A percentile compares a stretch with the other conserved stretches of the same genome.
Evolutionary conservation across 2,113 vertebrate species (phyloP).

Genomic region (Heterochromis multidens): DNA sequence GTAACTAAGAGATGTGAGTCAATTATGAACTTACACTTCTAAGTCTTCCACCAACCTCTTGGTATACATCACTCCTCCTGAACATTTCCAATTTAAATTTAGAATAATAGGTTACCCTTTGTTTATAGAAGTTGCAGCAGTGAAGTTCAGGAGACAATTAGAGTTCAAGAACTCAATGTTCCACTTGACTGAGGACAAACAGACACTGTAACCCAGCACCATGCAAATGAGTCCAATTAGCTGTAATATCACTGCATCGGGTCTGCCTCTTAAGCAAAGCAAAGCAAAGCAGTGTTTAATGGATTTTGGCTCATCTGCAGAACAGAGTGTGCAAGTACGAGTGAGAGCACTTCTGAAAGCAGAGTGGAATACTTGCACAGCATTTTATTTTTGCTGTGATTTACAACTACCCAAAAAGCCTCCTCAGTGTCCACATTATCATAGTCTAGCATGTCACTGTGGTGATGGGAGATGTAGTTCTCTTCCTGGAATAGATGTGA

Average conservation of each 20-base stretch:
- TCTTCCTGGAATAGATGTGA: background rate
- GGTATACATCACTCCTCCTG: background rate
- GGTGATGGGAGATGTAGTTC: slow-evolving; percentile 15
- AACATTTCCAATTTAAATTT: slow-evolving; percentile 20
- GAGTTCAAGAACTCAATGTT: slow-evolving; percentile 54
- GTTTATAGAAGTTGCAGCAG: slow-evolving; percentile 14
- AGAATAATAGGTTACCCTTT: background rate
- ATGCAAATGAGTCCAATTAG: slow-evolving; percentile 68
- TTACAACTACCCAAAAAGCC: background rate
- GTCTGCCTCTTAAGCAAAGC: slow-evolving; percentile 51
- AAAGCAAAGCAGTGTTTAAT: slow-evolving; percentile 51
- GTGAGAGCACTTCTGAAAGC: background rate
- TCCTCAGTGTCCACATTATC: background rate
- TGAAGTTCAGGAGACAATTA: slow-evolving; percentile 32
- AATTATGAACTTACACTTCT: background rate
- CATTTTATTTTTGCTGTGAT: background rate
- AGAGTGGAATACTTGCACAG: background rate
- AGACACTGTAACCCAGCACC: slow-evolving; percentile 28
- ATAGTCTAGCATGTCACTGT: background rate
- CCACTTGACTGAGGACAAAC: slow-evolving; percentile 53
- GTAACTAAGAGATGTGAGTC: background rate
- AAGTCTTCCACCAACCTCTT: background rate
- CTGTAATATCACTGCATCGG: slow-evolving; percentile 31
- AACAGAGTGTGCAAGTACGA: slow-evolving; percentile 3
- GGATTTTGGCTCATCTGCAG: slow-evolving; percentile 34